Conservation (phyloP, 2,888 invertebrate species). For the Brenthis hecate region DNA sequence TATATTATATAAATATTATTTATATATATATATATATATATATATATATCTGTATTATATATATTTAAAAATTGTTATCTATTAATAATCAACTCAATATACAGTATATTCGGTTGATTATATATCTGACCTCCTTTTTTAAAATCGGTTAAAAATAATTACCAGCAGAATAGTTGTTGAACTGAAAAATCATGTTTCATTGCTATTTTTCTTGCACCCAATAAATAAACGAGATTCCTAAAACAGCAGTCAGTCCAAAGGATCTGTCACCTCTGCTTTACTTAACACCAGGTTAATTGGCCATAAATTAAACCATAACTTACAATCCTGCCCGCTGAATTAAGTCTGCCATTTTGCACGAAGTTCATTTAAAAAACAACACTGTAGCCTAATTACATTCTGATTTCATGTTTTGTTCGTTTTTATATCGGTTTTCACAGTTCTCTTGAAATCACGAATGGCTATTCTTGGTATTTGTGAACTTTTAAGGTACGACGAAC, state of each 20-base stretch:
- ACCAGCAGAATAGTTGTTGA: no score
- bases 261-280: slow-evolving; percentile 72
- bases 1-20: no score
- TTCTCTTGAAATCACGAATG: slow-evolving; percentile 13
- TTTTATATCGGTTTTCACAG: slow-evolving; percentile 37
- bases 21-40: no score
- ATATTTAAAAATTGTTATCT: no score
- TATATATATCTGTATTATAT: no score
- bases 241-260: slow-evolving; percentile 45
- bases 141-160: no score
- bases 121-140: no score
- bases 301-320: slow-evolving; percentile 77
- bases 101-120: no score
- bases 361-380: slow-evolving; percentile 70
- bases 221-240: slow-evolving; percentile 20
- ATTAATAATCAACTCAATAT: no score
- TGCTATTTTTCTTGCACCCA: neutral
- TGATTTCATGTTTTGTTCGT: slow-evolving; percentile 44
- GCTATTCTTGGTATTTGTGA: slow-evolving; percentile 9
- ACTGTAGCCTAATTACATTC: slow-evolving; percentile 63
- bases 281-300: slow-evolving; percentile 78
- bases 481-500: neutral
- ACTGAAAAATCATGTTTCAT: no score
- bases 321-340: slow-evolving; percentile 65
- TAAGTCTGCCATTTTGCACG: slow-evolving; percentile 48